Base-by-base conservation (phyloP, 2,113 vertebrate genomes). In the Boleophthalmus pectinirostris region DNA sequence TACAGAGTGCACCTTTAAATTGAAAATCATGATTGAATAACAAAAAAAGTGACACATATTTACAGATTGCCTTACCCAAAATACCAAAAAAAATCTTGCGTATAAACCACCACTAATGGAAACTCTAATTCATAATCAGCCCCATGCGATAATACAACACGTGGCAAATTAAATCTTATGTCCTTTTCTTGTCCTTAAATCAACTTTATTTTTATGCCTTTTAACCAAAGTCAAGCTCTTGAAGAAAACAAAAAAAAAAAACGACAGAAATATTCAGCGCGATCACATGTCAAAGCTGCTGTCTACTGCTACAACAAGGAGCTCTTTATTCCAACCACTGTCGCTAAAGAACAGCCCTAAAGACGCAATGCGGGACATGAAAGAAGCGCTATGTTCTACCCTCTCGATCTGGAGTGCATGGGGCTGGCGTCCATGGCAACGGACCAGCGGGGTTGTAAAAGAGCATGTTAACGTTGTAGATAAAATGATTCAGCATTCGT, bases 201-300 rank as follows among this genome's bases (percentile, higher is more conserved):
- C 66, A 66, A 57, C 51, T 69, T 49, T 43, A 2, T 68, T 43
- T 51, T 58, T 58, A 25, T 12, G 70, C 51, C 65, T 56, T 66
- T 67, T 23, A 15, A 67, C 46, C 0, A 71, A 67, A 76, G 75
- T 51, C 2, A 54, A 70, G 68, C 33, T 8, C 69, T 38, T 65
- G n/a, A 8, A 18, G 2, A 18, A 61, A 33, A 61, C 1, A 15
- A 16, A 15, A 65, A 78, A 49, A 75, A 70, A 67, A 53, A 57
- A 63, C 20, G 2, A 38, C 11, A 1, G 13, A 23, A 12, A 53
- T 70, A 73, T 45, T 53, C 60, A 61, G 66, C 58, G 1, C 25
- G 61, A 83, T 87, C 79, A 85, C 84, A 85, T 84, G 85, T 72
- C 73, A 8, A 10, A 64, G 61, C 64, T 71, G 11, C 63, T 70